Evolutionary conservation across 2,797 vertebrate genomes (phyloP).

Genomic region (Telmatherina bonti): DNA sequence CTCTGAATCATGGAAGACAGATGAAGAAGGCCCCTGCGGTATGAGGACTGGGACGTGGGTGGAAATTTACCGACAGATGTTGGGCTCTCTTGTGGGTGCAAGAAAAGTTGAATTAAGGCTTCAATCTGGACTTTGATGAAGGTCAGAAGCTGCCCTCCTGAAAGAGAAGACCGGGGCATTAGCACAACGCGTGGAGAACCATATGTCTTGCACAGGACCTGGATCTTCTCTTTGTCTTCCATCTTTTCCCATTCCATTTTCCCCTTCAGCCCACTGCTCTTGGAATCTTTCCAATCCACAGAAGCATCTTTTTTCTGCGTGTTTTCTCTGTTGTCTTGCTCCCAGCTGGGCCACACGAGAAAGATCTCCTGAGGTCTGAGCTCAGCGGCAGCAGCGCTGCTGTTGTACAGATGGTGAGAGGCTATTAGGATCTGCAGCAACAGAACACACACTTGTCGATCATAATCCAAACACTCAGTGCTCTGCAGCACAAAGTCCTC

Average conservation of each 20-base stretch:
- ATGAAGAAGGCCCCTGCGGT: slow-evolving; percentile 73
- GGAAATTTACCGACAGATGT: slow-evolving; percentile 29
- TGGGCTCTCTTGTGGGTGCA: slow-evolving; percentile 54
- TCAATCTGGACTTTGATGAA: slow-evolving; percentile 75
- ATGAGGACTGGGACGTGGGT: slow-evolving; percentile 60
- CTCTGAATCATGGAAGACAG: slow-evolving; percentile 75
- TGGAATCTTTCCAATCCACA: slow-evolving; percentile 2
- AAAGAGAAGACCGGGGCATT: slow-evolving; percentile 26
- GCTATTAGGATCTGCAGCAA: slow-evolving; percentile 85
- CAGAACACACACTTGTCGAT: slow-evolving; percentile 81
- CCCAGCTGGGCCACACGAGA: slow-evolving; percentile 72
- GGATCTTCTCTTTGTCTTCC: slow-evolving; percentile 23
- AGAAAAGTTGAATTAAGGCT: slow-evolving; percentile 77
- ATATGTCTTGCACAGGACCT: slow-evolving; percentile 63
- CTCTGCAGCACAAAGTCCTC: slow-evolving; percentile 80
- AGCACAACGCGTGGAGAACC: slow-evolving; percentile 82
- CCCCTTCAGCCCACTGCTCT: slow-evolving; percentile 7
- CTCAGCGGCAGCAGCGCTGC: slow-evolving; percentile 43
- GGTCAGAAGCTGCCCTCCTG: not conserved
- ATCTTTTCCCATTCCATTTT: not conserved
- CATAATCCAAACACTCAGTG: slow-evolving; percentile 66
- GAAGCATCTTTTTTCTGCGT: not conserved
- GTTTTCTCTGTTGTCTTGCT: not conserved
- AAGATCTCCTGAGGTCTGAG: slow-evolving; percentile 79
- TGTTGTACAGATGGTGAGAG: slow-evolving; percentile 75